phyloP scores from a whole-genome alignment of 2,797 vertebrate species.

The Falco novaeseelandiae region DNA sequence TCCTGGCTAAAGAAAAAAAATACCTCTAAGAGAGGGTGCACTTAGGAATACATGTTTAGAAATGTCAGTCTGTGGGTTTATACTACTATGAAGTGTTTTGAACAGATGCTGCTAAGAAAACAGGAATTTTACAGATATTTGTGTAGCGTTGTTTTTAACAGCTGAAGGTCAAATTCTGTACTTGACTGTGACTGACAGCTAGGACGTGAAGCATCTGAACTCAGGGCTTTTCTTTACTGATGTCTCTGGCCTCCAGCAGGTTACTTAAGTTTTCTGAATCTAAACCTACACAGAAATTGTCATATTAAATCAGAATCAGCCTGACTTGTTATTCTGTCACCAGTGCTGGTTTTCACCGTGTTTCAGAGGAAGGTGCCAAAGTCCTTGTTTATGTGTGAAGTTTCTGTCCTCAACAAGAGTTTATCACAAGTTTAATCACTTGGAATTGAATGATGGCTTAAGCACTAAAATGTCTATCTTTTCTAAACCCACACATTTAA shows the following conservation, averaged over 20 bases:
- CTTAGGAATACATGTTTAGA: background rate
- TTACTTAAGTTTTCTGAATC: background rate
- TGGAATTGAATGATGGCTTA: background rate
- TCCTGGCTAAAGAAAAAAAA: background rate
- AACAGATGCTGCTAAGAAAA: background rate
- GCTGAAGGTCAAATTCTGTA: background rate
- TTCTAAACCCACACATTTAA: background rate
- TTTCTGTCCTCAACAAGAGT: background rate
- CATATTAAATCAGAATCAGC: background rate
- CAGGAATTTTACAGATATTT: background rate
- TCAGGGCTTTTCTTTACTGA: background rate
- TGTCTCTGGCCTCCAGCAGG: background rate
- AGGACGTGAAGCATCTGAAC: background rate
- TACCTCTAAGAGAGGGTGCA: background rate
- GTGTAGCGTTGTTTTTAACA: background rate
- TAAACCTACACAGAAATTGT: background rate
- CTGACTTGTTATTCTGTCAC: background rate
- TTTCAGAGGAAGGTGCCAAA: background rate
- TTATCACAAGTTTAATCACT: background rate
- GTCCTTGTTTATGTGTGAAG: background rate
- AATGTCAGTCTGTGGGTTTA: background rate
- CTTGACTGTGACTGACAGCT: background rate
- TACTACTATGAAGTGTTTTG: background rate
- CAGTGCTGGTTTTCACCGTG: background rate
- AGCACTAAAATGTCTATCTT: background rate